A percentile compares a stretch with the other conserved stretches of the same genome.
Evolutionary conservation across 2,113 vertebrate species (phyloP).

Genomic region (Pelusios castaneus): DNA sequence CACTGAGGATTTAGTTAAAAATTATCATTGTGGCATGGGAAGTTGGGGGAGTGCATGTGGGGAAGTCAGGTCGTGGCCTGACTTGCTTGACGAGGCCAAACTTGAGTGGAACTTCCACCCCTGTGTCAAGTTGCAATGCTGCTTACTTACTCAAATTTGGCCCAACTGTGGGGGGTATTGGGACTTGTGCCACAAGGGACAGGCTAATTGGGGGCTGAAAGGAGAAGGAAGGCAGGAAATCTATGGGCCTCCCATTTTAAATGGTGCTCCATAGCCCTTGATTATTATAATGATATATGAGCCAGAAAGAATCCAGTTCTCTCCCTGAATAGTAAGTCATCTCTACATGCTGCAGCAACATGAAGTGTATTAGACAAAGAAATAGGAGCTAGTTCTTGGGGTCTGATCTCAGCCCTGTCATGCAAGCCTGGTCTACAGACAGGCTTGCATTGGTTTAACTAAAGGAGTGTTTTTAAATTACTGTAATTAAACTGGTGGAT

Average conservation of each 20-base stretch:
- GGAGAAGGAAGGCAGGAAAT: neutral
- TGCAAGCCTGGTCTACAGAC: neutral
- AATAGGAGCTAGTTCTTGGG: neutral
- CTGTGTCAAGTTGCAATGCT: neutral
- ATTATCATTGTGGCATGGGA: neutral
- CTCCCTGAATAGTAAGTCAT: neutral
- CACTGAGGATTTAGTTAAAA: fast-evolving
- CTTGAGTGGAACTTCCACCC: neutral
- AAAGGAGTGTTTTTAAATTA: neutral
- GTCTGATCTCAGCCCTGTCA: neutral
- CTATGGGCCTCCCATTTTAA: neutral
- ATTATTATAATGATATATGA: neutral
- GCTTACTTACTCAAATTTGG: neutral
- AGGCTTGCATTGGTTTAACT: neutral
- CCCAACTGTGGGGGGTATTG: neutral
- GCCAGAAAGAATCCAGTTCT: neutral
- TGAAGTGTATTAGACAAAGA: neutral
- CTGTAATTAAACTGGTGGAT: neutral
- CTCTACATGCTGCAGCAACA: fast-evolving
- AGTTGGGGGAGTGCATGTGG: neutral
- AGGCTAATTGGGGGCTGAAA: neutral
- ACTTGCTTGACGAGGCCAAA: neutral
- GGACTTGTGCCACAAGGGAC: neutral
- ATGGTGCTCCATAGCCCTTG: neutral
- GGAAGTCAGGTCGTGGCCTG: too few species aligned